Evolutionary conservation across 2,888 invertebrate genomes (phyloP), one percentile per base, ranked within the genome.

Genomic region (Mythimna vitellina): DNA sequence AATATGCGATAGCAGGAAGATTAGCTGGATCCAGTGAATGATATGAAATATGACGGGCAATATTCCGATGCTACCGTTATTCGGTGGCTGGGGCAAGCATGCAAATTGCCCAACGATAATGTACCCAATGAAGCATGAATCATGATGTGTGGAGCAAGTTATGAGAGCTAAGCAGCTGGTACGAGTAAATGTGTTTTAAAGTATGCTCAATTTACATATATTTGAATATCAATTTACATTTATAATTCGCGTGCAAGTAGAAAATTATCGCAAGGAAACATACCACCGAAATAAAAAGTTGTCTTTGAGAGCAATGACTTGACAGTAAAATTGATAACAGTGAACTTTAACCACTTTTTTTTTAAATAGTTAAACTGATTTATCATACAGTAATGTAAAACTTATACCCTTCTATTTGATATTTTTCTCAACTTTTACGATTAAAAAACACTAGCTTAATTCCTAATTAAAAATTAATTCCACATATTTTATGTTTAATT

Each of bases 41-140:
- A 77, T 65, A 87, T 88, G 83, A 87, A 87, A 86, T 86, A 89
- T 86, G 78, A 81, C 71, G 78, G 82, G 86, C 84, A 80, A 86
- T 88, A 91, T 88, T 88, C 84, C 87, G 90, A 92, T 89, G 86
- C 86, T 89, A 80, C 92, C 92, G 92, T 92, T 93, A 92, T 85
- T 85, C 89, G 84, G 82, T 87, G 87, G 87, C 84, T 86, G 85
- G 82, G 80, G 86, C 87, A 79, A 84, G 83, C 88, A 93, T 92
- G 93, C 91, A 93, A 94, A 94, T 93, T 89, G 88, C 87, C 73
- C 79, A 81, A 86, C 84, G 87, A 92, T 92, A 92, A 93, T 92
- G 88, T 87, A 89, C 81, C 87, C 91, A 92, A 91, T 92, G 89
- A 91, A 90, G 89, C 92, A 85, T 92, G 89, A 90, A 88, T 85